These are phyloP conservation scores for Ectemnius continuus DNA, from an alignment of 2,888 invertebrate species.

Conservation along the genomic window DNA sequence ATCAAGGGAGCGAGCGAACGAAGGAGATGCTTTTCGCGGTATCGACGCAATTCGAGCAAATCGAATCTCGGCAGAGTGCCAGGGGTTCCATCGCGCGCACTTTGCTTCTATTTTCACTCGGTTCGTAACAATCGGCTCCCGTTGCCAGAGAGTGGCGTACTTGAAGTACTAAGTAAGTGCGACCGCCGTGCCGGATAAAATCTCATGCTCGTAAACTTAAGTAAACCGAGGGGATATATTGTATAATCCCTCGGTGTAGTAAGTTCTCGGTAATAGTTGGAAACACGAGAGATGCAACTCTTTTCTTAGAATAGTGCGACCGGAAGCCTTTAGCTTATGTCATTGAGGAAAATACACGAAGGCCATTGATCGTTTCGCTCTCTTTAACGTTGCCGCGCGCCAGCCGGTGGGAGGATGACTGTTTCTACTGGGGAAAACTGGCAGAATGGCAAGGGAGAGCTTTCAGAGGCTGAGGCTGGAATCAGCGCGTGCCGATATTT, in stretches of 20 bases:
- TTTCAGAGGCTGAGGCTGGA: too few species aligned
- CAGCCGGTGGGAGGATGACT: neutral
- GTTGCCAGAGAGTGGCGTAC: too few species aligned
- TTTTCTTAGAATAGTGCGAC: too few species aligned
- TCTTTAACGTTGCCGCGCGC: neutral
- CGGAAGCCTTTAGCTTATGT: neutral
- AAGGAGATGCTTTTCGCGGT: slow-evolving; percentile 1
- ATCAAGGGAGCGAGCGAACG: neutral
- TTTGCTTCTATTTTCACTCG: slow-evolving; percentile 50
- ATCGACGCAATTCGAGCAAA: slow-evolving; percentile 37
- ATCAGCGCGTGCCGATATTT: neutral
- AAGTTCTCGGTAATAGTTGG: too few species aligned
- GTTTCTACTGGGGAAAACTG: neutral
- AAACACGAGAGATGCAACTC: too few species aligned
- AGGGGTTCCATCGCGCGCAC: slow-evolving; percentile 25
- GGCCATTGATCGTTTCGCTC: neutral
- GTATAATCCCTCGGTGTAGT: too few species aligned
- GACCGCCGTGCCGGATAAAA: too few species aligned
- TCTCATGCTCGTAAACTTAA: neutral
- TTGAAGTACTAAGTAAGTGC: too few species aligned
- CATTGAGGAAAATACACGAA: neutral
- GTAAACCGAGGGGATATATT: neutral
- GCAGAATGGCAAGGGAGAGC: neutral
- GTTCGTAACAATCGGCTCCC: slow-evolving; percentile 31
- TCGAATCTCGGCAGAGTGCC: slow-evolving; percentile 41